Evolutionary conservation across 2,888 invertebrate genomes (phyloP), one percentile per base, ranked within the genome.

Genomic region (Dicyrtomina minuta): DNA sequence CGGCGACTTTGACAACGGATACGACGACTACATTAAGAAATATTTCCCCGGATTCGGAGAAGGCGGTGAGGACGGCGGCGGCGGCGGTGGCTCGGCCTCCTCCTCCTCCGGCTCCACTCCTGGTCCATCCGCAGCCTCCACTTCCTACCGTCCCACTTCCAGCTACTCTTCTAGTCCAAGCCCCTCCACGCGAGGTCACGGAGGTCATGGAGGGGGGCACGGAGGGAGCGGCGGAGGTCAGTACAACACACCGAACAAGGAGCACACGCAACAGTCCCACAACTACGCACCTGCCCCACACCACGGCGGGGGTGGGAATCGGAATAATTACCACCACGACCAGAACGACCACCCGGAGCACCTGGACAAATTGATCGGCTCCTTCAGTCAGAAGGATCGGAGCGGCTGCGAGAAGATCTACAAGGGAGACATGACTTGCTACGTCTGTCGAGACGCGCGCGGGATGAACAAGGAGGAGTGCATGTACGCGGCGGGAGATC

Each of bases 401-500:
- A 87, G 88, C 27, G 77, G 75, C 4, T 91, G 91, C 80, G 88
- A 89, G 79, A 89, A 88, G 80, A 85, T 88, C 0, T 84, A 86
- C 72, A 88, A 88, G 79, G 88, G 89, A 76, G 88, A 89, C 49
- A 89, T 90, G 89, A 90, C 89, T 0, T 91, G 91, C 80, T 90
- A 87, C 80, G 85, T 88, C 76, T 91, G 91, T 80, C 82, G 89
- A 90, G 89, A 90, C 78, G 85, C 87, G 75, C 85, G 86, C 61
- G 90, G 90, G 0, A 83, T 88, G 61, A 88, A 88, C 80, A 87
- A 90, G 79, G 90, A 91, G 81, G 90, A 91, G 81, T 91, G 91
- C 80, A 89, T 90, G 87, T 90, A 87, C 81, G 86, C 89, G 10
- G 88, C 88, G 0, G 88, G 88, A 77, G 87, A 87, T 51, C 88